Evolutionary conservation across 2,113 vertebrate genomes (phyloP), one percentile per base, ranked within the genome.

Genomic region (Sinocyclocheilus grahami): DNA sequence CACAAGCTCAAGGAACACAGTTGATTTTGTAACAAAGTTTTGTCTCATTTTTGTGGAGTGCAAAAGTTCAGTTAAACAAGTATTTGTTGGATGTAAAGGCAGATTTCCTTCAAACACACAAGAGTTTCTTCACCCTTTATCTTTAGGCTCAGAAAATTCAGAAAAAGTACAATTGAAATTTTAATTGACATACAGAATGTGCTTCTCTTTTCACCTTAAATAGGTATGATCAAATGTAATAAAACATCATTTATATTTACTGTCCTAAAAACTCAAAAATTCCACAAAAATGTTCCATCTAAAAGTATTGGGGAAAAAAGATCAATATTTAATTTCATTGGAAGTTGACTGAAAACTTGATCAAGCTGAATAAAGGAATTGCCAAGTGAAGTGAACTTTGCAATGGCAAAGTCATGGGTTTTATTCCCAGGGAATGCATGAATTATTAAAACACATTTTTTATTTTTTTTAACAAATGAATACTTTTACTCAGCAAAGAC

Each of bases 1-100:
- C 14, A 87, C 2, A 22, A 27, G 8, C 74, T 81, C 7, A 30
- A 76, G 67, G 48, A 88, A 37, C 65, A 58, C 18, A 39, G 67
- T 5, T 71, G 14, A 69, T 33, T 18, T 33, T 67, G 63, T 30
- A 67, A 67, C 12, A 30, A 65, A 30, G 13, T 33, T 63, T 24
- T 8, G 13, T 18, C 13, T 67, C 13, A 8, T 37, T 71, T 5
- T 27, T 18, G 30, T 20, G 18, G 67, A 71, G 30, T 27, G 30
- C 65, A 33, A 69, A 69, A 33, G 65, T 69, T 9, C 65, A 69
- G 27, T 65, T 2, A 27, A 4, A 65, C 62, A 65, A 65, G 27
- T 65, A 65, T 30, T 7, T 30, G 63, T 63, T 27, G n/a, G 5
- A 30, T 16, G 4, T 14, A 27, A 5, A 65, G 12, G 63, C 24